Conservation (phyloP, 2,113 vertebrate genomes). For the Melanocharis versteri region DNA sequence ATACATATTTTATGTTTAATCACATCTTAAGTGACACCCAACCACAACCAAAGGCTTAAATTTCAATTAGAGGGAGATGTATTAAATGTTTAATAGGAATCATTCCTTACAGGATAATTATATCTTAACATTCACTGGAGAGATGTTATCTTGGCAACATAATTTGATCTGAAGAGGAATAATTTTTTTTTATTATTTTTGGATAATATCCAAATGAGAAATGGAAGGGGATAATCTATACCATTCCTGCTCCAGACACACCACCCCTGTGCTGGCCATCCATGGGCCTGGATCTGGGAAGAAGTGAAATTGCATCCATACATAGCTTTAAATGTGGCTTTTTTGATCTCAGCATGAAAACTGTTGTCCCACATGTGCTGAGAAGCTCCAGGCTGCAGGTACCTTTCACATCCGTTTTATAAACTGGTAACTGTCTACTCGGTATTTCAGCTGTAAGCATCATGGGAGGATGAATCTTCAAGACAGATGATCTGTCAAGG, state of each 20-base stretch:
- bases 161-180: not conserved
- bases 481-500: not conserved
- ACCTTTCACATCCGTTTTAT: not conserved
- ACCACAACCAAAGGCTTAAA: slow-evolving; percentile 55
- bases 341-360: not conserved
- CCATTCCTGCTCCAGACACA: not conserved
- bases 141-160: not conserved
- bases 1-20: slow-evolving; percentile 70
- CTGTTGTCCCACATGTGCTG: not conserved
- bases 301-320: not conserved
- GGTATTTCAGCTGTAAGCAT: not conserved
- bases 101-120: slow-evolving; percentile 48
- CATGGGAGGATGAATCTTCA: not conserved
- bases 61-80: slow-evolving; percentile 61
- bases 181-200: not conserved
- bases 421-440: not conserved
- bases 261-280: not conserved
- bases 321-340: not conserved
- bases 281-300: not conserved
- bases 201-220: not conserved
- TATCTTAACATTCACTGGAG: slow-evolving; percentile 1
- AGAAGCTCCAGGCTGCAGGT: not conserved
- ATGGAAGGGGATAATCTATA: not conserved
- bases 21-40: slow-evolving; percentile 54
- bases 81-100: slow-evolving; percentile 63